Base-by-base conservation (phyloP, 2,888 invertebrate species). In the Agapostemon virescens region DNA sequence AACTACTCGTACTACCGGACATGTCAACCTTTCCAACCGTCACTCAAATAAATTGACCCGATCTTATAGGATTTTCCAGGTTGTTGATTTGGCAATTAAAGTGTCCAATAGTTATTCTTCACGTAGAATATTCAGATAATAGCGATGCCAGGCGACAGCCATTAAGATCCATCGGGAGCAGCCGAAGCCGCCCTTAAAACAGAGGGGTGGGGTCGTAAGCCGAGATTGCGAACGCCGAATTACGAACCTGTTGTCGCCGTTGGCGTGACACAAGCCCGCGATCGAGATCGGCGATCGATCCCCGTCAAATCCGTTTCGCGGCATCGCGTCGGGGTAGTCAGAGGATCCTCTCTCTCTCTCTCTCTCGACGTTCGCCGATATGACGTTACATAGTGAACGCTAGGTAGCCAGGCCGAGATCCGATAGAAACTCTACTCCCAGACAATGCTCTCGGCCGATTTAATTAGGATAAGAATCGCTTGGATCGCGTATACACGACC, bases 401-500 rank as follows among this genome's bases (percentile, higher is more conserved):
- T 79, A 83, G 85, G 83, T 85, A 85, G 77, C 77, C 78, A 30
- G 70, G 69, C 23, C 75, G 77, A 74, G 85, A 84, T 86, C 80
- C 87, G 87, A 87, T 87, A 79, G 86, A 88, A 88, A 88, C 82
- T 85, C 85, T 83, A 83, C 82, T 76, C 86, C 84, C 86, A 87
- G 87, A 87, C 87, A 87, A 87, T 87, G 86, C 85, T 81, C 84
- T 82, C 75, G 82, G 77, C 86, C 88, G 91, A 87, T 91, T 91
- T 91, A 91, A 91, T 91, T 91, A 90, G 91, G 91, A 91, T 91
- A 91, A 91, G 91, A 90, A 91, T 90, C 87, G 90, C 85, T 78
- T 80, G 85, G 86, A 88, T 89, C 90, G 85, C 85, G 86, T 89
- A 86, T 86, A 86, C 86, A 85, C 81, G 83, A 84, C 79, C 79